These are phyloP conservation scores for Melipona quadrifasciata DNA, from an alignment of 1,140 invertebrate genomes.

Conservation along the genomic window DNA sequence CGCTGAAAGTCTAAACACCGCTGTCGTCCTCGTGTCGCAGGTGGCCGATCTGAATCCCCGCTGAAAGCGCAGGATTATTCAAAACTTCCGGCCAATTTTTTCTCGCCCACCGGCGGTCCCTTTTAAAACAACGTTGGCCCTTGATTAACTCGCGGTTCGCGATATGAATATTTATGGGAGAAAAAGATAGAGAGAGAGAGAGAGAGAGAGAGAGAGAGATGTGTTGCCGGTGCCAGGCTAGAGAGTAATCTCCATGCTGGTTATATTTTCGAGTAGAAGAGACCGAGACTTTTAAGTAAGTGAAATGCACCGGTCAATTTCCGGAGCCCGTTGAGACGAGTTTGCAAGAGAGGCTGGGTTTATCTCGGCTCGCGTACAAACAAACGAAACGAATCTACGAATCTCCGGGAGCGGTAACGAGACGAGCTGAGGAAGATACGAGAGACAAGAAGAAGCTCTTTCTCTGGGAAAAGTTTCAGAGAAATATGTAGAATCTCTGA, in stretches of 20 bases:
- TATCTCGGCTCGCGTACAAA: constrained; percentile 57
- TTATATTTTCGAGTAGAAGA: constrained; percentile 45
- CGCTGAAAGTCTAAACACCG: constrained; percentile 8
- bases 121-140: constrained; percentile 49
- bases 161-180: constrained; percentile 62
- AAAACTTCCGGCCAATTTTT: constrained; percentile 37
- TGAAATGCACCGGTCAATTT: constrained; percentile 56
- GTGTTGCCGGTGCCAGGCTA: neutral
- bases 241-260: neutral
- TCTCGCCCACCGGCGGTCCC: constrained; percentile 30
- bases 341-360: constrained; percentile 34
- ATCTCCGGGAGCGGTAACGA: neutral
- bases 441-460: neutral
- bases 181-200: neutral
- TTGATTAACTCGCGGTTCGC: constrained; percentile 59
- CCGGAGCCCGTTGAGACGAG: constrained; percentile 31
- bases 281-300: constrained; percentile 18
- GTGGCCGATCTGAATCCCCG: constrained; percentile 16
- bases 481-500: neutral
- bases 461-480: neutral
- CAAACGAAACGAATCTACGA: neutral
- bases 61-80: constrained; percentile 43
- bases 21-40: neutral
- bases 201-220: neutral
- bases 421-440: neutral